These are phyloP conservation scores for Bufotes viridis DNA, from an alignment of 2,797 vertebrate genomes.

Conservation along the genomic window DNA sequence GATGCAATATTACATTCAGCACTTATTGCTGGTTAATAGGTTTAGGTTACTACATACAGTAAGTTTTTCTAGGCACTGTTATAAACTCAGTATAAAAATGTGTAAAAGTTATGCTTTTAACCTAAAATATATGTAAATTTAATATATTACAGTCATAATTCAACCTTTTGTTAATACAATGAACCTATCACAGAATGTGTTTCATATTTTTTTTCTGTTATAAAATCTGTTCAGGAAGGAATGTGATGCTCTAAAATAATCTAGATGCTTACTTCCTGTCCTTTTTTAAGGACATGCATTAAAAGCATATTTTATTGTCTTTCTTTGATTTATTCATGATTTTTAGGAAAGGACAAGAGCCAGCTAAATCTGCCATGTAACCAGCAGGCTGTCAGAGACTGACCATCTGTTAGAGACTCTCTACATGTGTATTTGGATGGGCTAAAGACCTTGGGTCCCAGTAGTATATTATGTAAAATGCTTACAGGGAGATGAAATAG, in stretches of 20 bases:
- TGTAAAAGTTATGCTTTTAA: neutral
- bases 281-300: slow-evolving; percentile 25
- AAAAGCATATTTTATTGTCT: slow-evolving; percentile 36
- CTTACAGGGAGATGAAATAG: slow-evolving; percentile 57
- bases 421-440: neutral
- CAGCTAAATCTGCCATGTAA: slow-evolving; percentile 60
- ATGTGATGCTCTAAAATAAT: neutral
- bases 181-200: neutral
- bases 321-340: slow-evolving; percentile 51
- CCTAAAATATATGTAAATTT: neutral
- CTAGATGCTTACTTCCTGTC: neutral
- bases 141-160: neutral
- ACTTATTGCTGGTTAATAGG: too few relatives aligned
- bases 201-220: neutral
- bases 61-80: too few relatives aligned
- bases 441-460: slow-evolving; percentile 49
- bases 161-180: neutral
- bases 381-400: slow-evolving; percentile 36
- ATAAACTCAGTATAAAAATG: too few relatives aligned
- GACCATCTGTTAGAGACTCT: slow-evolving; percentile 6
- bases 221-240: neutral
- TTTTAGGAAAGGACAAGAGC: slow-evolving; percentile 49
- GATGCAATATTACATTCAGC: too few relatives aligned
- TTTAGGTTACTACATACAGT: too few relatives aligned
- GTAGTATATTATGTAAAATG: slow-evolving; percentile 32